phyloP scores from a whole-genome alignment of 2,113 vertebrate species.

The Lophius piscatorius region DNA sequence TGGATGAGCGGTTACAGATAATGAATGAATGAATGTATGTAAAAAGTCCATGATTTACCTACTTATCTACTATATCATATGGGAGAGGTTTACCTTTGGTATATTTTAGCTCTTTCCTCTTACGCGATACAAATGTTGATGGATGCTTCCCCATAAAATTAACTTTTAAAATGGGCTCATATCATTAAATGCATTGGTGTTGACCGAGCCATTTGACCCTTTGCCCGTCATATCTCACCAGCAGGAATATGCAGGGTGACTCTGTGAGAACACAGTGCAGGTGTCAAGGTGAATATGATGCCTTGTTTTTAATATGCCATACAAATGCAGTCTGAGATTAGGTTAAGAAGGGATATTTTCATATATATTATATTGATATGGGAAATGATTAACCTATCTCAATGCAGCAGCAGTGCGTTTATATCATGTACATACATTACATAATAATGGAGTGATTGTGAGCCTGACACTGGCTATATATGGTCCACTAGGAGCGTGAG shows the following conservation, averaged over 20 bases:
- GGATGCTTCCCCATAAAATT: constrained; percentile 53
- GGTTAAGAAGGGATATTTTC: constrained; percentile 42
- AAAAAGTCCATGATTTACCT: constrained; percentile 12
- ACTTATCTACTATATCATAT: constrained; percentile 3
- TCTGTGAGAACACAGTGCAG: constrained; percentile 24
- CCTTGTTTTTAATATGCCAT: constrained; percentile 38
- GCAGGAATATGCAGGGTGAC: constrained; percentile 35
- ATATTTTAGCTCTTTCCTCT: constrained; percentile 1
- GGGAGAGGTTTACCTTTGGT: background rate
- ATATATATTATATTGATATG: constrained; percentile 25
- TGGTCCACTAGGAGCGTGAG: constrained; percentile 47
- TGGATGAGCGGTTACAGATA: too few species aligned
- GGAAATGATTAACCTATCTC: constrained; percentile 61
- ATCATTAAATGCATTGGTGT: constrained; percentile 40
- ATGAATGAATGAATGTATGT: too few species aligned
- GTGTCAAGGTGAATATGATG: constrained; percentile 55
- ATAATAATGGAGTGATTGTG: constrained; percentile 55
- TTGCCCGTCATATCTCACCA: constrained; percentile 41
- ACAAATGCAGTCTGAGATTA: constrained; percentile 20
- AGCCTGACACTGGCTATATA: constrained; percentile 45
- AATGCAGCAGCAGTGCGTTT: constrained; percentile 40
- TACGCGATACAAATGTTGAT: constrained; percentile 49
- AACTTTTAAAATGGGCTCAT: constrained; percentile 29
- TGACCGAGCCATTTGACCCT: constrained; percentile 31
- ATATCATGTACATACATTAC: constrained; percentile 49